Evolutionary conservation across 2,797 vertebrate genomes (phyloP).

Genomic region (Hoplostethus atlanticus): DNA sequence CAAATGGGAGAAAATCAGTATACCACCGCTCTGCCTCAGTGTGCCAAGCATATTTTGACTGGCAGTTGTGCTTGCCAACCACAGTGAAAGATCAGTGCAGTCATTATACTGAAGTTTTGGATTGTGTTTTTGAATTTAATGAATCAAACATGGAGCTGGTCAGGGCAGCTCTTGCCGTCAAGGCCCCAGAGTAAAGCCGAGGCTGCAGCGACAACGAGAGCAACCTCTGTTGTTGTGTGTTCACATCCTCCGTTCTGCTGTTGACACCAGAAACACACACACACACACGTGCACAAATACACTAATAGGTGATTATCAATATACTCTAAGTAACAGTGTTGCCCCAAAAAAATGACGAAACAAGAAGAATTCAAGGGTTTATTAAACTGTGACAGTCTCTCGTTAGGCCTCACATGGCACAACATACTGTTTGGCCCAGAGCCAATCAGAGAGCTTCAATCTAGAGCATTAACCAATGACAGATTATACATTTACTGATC

Average conservation of each 20-base stretch:
- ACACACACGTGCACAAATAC: neutral
- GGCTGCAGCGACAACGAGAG: conserved; percentile 52
- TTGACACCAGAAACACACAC: conserved; percentile 19
- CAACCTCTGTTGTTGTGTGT: conserved; percentile 60
- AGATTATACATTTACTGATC: too few species aligned
- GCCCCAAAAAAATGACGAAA: conserved; percentile 15
- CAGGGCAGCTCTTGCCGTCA: neutral
- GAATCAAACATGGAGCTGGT: conserved; percentile 30
- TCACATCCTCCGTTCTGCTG: conserved; percentile 48
- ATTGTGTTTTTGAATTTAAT: conserved; percentile 54
- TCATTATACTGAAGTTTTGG: conserved; percentile 49
- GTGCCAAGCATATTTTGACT: conserved; percentile 57
- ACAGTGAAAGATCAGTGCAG: neutral
- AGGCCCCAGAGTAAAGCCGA: conserved; percentile 45
- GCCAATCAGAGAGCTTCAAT: too few species aligned
- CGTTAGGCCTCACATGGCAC: conserved; percentile 18
- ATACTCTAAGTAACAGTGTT: neutral
- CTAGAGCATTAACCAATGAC: too few species aligned
- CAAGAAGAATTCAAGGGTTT: conserved; percentile 23
- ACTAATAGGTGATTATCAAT: neutral
- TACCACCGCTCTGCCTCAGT: conserved; percentile 28
- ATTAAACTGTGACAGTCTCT: neutral
- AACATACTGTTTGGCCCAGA: too few species aligned
- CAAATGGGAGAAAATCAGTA: conserved; percentile 56
- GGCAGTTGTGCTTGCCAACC: conserved; percentile 52